Evolutionary conservation across 37 sponge, comb jelly and placozoan species (phyloP), one percentile per base, ranked within the genome.

Genomic region (Geodia barretti): DNA sequence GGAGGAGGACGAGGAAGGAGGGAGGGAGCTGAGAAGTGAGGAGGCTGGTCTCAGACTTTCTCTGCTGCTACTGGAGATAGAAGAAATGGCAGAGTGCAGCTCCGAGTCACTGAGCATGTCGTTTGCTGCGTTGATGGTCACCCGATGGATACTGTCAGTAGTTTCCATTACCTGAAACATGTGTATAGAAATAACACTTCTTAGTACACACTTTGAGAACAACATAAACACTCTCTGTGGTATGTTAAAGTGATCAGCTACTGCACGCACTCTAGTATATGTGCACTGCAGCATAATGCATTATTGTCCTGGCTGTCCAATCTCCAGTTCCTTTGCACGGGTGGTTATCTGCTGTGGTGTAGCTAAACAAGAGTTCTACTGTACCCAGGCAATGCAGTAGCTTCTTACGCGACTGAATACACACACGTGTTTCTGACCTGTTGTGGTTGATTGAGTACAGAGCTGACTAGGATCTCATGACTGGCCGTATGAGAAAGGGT

Each of bases 241-340:
- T 23, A 37, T 59, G 61, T 37, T 76, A 25, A 76, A 76, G 17
- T 76, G 76, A 36, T 76, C 63, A 62, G 76, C 30, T 28, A 58
- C 43, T 5, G 23, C 63, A 61, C 0, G 43, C 59, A 21, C 34
- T 21, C 23, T 76, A 63, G 38, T 32, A 36, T 2, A 28, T 3
- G 8, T 62, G 64, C 64, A 62, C 26, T 28, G 26, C 26, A 62
- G 26, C 60, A 20, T 58, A 19, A 11, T 58, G 60, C 11, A n/a
- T n/a, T n/a, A n/a, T n/a, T n/a, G n/a, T n/a, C n/a, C n/a, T n/a
- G n/a, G n/a, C n/a, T n/a, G n/a, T n/a, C n/a, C n/a, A n/a, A n/a
- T n/a, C n/a, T n/a, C n/a, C n/a, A n/a, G n/a, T n/a, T n/a, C n/a
- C n/a, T n/a, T n/a, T n/a, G n/a, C n/a, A n/a, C n/a, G n/a, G n/a